Conservation (phyloP, 2,113 vertebrate species). For the Nesogale talazaci region DNA sequence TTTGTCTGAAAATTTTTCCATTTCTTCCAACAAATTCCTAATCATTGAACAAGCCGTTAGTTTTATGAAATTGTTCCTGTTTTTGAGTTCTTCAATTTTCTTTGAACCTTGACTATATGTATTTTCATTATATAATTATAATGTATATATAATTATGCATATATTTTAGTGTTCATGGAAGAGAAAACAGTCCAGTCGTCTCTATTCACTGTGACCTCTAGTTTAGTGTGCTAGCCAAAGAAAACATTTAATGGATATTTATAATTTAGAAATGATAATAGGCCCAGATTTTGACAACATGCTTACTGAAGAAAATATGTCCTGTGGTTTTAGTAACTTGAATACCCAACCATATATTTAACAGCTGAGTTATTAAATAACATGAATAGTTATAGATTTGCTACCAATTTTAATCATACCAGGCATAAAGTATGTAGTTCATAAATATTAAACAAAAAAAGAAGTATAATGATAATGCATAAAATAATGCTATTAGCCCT, state of each 20-base stretch:
- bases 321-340: slow-evolving; percentile 38
- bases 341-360: slow-evolving; percentile 52
- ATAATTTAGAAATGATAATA: slow-evolving; percentile 16
- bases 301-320: slow-evolving; percentile 39
- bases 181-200: neutral
- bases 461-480: slow-evolving; percentile 30
- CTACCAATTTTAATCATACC: slow-evolving; percentile 42
- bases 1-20: neutral
- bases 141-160: neutral
- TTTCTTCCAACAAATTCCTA: neutral
- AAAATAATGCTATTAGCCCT: slow-evolving; percentile 51
- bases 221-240: neutral
- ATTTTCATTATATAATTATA: neutral
- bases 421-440: slow-evolving; percentile 30
- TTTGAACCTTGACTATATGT: neutral
- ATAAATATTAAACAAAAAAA: slow-evolving; percentile 68
- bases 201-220: neutral
- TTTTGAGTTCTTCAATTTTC: neutral
- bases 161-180: neutral
- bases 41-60: neutral
- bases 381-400: slow-evolving; percentile 63
- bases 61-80: neutral
- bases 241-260: neutral
- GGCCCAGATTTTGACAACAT: neutral
- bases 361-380: slow-evolving; percentile 59